Base-by-base conservation (phyloP, 2,797 vertebrate genomes). In the Macropodus opercularis region DNA sequence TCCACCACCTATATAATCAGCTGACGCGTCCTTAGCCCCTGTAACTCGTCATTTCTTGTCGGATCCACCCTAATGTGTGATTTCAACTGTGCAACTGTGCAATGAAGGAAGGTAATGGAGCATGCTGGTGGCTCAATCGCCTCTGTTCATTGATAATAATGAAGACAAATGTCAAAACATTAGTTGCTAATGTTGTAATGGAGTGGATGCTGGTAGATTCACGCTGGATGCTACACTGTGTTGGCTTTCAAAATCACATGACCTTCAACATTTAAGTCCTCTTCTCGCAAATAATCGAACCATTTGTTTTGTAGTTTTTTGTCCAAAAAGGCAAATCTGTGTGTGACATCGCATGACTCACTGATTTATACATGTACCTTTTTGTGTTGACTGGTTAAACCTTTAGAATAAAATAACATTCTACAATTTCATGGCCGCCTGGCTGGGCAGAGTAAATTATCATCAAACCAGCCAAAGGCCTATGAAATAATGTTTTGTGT, bases 131-230 rank as follows among this genome's bases (percentile, higher is more conserved):
- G 89, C 90, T 92, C 92, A 91, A 91, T 93, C 91, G 86, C 88
- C 87, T 90, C 88, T 91, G 85, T 87, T 93, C 90, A 91, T 90
- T 90, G 92, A 90, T 92, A 92, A 91, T 94, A 93, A 94, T 94
- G 93, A 93, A 94, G 93, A 93, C 92, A 92, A 92, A 94, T 93
- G 92, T 93, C 92, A 92, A 92, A 92, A 90, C 87, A 87, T 90
- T 91, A 86, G 88, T 86, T 87, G 90, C 89, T 92, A 93, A 92
- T 91, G 89, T 89, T 78, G 77, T 89, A 91, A 93, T 89, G 86
- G 87, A 90, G 87, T 87, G 85, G 90, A 87, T 90, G 87, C 89
- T 87, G 77, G 75, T 79, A 70, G 83, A 85, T 79, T 80, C 69
- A 24, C 48, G 43, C 71, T 76, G 77, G 85, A 87, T 85, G 84